Base-by-base conservation (phyloP, 2,888 invertebrate genomes). In the Cataglyphis albicans region DNA sequence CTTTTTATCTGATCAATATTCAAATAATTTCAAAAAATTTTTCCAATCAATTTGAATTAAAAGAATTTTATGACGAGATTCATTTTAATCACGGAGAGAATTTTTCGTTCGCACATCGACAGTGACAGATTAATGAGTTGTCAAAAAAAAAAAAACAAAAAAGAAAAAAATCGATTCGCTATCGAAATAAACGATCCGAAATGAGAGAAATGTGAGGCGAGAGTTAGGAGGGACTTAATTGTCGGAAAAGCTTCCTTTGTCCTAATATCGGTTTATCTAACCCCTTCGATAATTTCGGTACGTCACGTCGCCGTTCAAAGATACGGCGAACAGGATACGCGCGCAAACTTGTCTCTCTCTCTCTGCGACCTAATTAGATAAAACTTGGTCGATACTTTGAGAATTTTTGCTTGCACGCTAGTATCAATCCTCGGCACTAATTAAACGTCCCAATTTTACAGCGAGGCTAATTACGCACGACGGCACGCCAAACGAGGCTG, bases 391-490 rank as follows among this genome's bases (percentile, higher is more conserved):
- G 82, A 81, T 52, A 64, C 68, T 63, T 59, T 2, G 68, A 70
- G 68, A 68, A 57, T 67, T 82, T 82, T 82, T 78, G 52, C 61
- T 67, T 4, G 67, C 57, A 61, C 55, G 83, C 59, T 18, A 32
- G 67, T 82, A 80, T 80, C 83, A 83, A 81, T 83, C 70, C 81
- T 44, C 41, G 41, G 41, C 35, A 44, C 83, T 81, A 83, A 83
- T 83, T 83, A 81, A 81, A 75, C 75, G 41, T 55, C 64, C 72
- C 57, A 35, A 83, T 83, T 65, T 83, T 35, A 72, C 72, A 48
- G 81, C 29, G 57, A 7, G 52, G 57, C 72, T 81, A 83, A 83
- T 83, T 83, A 80, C 35, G 35, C 35, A 35, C 70, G 1, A 0
- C 80, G 44, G 52, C 59, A n/a, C 68, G 55, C 57, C 67, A 52